Percentiles rank a stretch among this genome's conserved stretches.
Evolutionary conservation across 2,888 invertebrate genomes (phyloP).

Genomic region (Drosophila pseudotakahashii): DNA sequence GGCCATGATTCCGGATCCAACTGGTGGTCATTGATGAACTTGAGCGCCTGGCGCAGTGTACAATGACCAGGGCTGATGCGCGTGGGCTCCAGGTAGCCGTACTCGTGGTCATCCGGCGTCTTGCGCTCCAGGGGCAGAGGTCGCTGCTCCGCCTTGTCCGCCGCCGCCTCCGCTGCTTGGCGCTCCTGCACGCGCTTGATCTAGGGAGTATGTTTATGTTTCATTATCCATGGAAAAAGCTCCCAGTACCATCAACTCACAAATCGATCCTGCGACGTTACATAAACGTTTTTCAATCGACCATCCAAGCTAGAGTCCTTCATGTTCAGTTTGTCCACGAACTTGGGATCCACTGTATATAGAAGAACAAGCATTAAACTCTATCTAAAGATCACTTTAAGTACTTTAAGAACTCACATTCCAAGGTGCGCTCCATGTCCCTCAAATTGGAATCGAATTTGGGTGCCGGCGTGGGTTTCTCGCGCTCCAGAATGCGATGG

Average conservation of each 20-base stretch:
- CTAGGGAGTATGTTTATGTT: conserved; percentile 38
- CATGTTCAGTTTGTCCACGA: conserved; percentile 86
- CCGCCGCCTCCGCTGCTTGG: conserved; percentile 35
- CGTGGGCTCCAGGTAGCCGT: conserved; percentile 89
- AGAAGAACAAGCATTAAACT: not conserved
- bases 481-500: conserved; percentile 89
- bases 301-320: conserved; percentile 88
- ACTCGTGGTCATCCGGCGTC: conserved; percentile 86
- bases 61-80: conserved; percentile 87
- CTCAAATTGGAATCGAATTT: conserved; percentile 86
- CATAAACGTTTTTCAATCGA: conserved; percentile 89
- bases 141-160: conserved; percentile 77
- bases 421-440: conserved; percentile 87
- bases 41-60: conserved; percentile 87
- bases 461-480: conserved; percentile 89
- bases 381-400: rapidly evolving
- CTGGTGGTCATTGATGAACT: conserved; percentile 88
- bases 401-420: conserved; percentile 80
- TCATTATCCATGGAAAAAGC: not conserved
- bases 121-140: conserved; percentile 87
- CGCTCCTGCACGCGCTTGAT: conserved; percentile 79
- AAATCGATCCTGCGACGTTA: conserved; percentile 87
- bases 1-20: conserved; percentile 87
- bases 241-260: conserved; percentile 83
- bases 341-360: conserved; percentile 86